Conservation (phyloP, 2,888 invertebrate genomes). For the Aplocera efformata region DNA sequence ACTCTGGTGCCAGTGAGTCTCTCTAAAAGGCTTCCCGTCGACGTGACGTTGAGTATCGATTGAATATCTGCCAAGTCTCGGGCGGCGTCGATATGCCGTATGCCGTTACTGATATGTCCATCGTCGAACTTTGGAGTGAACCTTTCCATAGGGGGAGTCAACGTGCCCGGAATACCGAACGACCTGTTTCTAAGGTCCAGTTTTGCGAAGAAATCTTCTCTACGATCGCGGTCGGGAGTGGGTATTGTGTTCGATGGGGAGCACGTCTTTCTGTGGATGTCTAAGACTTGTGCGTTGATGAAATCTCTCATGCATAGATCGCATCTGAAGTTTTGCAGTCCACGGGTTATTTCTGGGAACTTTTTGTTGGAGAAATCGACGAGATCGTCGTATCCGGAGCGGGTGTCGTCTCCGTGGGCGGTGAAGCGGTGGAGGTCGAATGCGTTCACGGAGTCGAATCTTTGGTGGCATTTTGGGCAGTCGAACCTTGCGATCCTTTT, state of each 20-base stretch:
- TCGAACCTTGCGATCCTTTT: constrained; percentile 75
- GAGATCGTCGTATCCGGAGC: constrained; percentile 86
- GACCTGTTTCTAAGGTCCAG: constrained; percentile 88
- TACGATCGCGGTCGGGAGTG: constrained; percentile 81
- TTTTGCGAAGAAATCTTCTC: constrained; percentile 91
- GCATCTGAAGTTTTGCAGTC: constrained; percentile 85
- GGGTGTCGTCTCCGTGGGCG: constrained; percentile 80
- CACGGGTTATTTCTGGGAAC: constrained; percentile 88
- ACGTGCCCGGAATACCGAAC: constrained; percentile 70
- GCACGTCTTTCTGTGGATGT: constrained; percentile 82
- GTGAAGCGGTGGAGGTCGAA: constrained; percentile 85
- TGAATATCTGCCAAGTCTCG: constrained; percentile 93
- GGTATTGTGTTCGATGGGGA: constrained; percentile 56
- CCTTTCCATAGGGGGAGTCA: constrained; percentile 67
- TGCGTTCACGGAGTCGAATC: constrained; percentile 86
- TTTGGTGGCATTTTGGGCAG: constrained; percentile 86
- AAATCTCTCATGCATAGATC: constrained; percentile 86
- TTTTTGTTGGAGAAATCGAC: constrained; percentile 91
- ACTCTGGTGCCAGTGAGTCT: constrained; percentile 77
- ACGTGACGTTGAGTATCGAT: constrained; percentile 89
- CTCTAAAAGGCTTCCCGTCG: constrained; percentile 83
- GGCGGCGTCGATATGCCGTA: constrained; percentile 77
- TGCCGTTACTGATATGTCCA: constrained; percentile 58
- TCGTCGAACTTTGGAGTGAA: constrained; percentile 69
- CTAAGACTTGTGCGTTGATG: constrained; percentile 84